Conservation (phyloP, 2,113 vertebrate genomes). For the Pteronura brasiliensis region DNA sequence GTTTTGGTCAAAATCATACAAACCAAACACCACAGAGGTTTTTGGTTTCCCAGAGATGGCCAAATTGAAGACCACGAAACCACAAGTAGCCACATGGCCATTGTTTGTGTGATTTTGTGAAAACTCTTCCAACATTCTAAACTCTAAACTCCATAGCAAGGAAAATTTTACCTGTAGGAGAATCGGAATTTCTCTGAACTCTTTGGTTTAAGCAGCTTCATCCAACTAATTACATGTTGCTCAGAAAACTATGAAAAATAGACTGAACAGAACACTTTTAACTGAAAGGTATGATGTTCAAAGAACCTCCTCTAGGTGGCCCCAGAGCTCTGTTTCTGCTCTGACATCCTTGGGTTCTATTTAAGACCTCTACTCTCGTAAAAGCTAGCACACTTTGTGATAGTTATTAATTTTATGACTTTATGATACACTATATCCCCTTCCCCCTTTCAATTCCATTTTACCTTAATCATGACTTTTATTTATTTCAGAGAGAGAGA, state of each 20-base stretch:
- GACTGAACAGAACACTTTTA: not conserved
- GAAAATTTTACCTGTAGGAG: not conserved
- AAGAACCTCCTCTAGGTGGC: conserved; percentile 23
- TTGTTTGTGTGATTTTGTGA: conserved; percentile 15
- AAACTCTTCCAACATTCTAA: not conserved
- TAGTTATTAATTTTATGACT: not conserved
- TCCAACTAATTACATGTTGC: not conserved
- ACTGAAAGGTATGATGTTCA: not conserved
- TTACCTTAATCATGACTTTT: not conserved
- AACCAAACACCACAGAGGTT: not conserved
- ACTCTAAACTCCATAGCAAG: not conserved
- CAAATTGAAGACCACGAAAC: not conserved
- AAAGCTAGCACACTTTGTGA: not conserved
- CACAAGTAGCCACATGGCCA: not conserved
- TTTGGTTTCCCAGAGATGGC: not conserved
- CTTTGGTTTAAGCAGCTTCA: not conserved
- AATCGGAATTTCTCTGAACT: not conserved
- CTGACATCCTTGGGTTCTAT: not conserved
- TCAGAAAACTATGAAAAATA: not conserved
- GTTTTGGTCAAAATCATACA: not conserved
- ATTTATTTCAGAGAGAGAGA: no score
- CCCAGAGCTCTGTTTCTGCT: not conserved
- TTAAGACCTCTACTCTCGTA: not conserved
- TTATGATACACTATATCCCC: not conserved
- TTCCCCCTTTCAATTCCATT: not conserved